Percentiles rank a stretch among this genome's conserved stretches.
phyloP scores from a whole-genome alignment of 2,113 vertebrate genomes.

The Bubo blakistoni region DNA sequence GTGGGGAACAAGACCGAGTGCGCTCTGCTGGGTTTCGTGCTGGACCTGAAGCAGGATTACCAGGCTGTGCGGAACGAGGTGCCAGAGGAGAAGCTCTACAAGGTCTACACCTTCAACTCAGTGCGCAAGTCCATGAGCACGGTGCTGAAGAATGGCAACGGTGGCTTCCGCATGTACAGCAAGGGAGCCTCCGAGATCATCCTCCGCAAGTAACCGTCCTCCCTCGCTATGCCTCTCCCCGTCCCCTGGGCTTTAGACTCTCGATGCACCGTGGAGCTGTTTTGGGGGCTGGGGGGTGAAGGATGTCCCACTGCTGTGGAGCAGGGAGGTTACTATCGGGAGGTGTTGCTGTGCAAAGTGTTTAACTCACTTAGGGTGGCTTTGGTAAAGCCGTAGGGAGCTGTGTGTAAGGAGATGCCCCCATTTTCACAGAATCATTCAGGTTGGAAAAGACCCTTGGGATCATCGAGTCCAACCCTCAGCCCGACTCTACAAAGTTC shows the following conservation, averaged over 20 bases:
- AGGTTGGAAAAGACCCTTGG: no score
- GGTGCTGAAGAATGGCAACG: constrained; percentile 78
- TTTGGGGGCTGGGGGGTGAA: background rate
- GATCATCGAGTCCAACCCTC: no score
- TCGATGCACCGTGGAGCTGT: fast-evolving
- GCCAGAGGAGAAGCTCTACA: constrained; percentile 92
- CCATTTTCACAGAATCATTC: no score
- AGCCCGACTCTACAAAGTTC: no score
- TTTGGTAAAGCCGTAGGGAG: background rate
- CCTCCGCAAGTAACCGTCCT: constrained; percentile 86
- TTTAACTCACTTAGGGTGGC: background rate
- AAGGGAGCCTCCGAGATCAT: constrained; percentile 97
- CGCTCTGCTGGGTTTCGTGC: constrained; percentile 87
- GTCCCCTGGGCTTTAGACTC: fast-evolving
- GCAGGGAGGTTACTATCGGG: fast-evolving
- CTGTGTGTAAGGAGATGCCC: background rate
- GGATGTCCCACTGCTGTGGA: background rate
- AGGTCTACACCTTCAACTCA: constrained; percentile 98
- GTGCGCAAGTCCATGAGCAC: constrained; percentile 98
- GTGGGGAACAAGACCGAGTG: constrained; percentile 98
- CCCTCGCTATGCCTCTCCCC: fast-evolving
- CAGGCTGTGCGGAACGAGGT: constrained; percentile 89
- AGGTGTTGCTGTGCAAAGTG: background rate
- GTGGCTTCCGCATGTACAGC: constrained; percentile 95
- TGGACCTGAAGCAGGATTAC: constrained; percentile 91